Evolutionary conservation across 2,113 vertebrate genomes (phyloP).

Genomic region (Tringa solitaria): DNA sequence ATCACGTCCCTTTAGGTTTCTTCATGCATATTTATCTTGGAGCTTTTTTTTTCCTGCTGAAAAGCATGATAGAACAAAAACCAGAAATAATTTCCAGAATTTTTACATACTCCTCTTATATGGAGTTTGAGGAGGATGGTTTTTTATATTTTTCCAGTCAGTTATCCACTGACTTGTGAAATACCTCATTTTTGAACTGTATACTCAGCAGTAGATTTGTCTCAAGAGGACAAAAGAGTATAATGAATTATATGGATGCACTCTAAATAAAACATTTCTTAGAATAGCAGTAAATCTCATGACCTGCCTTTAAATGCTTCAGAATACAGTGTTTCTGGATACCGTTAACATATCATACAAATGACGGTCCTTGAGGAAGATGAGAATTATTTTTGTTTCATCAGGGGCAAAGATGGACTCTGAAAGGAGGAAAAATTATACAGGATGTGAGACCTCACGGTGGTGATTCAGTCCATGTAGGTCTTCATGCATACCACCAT

Average conservation of each 20-base stretch:
- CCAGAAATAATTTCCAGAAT: not conserved
- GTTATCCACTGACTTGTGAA: not conserved
- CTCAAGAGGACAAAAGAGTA: not conserved
- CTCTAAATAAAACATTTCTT: not conserved
- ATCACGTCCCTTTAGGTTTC: not conserved
- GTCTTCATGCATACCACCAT: not conserved
- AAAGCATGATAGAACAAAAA: not conserved
- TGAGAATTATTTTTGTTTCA: not conserved
- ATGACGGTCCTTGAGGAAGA: not conserved
- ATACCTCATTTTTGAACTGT: not conserved
- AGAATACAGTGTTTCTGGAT: not conserved
- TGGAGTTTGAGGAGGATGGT: not conserved
- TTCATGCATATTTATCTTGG: not conserved
- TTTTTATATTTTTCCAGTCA: not conserved
- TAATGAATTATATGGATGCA: not conserved
- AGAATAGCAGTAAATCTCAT: not conserved
- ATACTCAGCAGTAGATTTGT: not conserved
- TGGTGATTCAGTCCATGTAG: not conserved
- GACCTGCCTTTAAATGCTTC: not conserved
- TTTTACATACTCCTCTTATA: not conserved
- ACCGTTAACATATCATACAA: not conserved
- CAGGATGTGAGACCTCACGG: not conserved
- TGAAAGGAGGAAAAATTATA: not conserved
- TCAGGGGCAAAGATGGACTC: not conserved
- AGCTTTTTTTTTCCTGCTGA: not conserved